Percentiles rank a stretch among this genome's conserved stretches.
Evolutionary conservation across 2,113 vertebrate species (phyloP).

Genomic region (Sinocyclocheilus anshuiensis): DNA sequence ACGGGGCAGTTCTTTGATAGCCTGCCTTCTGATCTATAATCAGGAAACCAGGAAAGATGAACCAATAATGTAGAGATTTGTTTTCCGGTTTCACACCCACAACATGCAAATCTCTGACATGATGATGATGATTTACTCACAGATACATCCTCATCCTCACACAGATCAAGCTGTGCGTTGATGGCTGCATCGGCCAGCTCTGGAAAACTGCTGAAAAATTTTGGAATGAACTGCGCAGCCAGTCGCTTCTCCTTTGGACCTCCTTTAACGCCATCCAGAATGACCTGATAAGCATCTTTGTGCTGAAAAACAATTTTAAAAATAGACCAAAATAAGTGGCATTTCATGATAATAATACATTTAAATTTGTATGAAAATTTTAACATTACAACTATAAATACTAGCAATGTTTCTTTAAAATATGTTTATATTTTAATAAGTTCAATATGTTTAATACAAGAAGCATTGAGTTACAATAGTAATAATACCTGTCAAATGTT

Average conservation of each 20-base stretch:
- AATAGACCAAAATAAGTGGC: no score
- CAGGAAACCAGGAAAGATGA: background rate
- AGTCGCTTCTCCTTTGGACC: constrained; percentile 95
- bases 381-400: no score
- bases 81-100: background rate
- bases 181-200: constrained; percentile 94
- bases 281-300: constrained; percentile 95
- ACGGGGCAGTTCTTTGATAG: constrained; percentile 95
- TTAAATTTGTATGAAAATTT: no score
- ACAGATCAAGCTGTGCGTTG: constrained; percentile 96
- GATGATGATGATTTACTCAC: constrained; percentile 73
- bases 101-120: background rate
- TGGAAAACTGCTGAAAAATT: constrained; percentile 97
- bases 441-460: no score
- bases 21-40: constrained; percentile 90
- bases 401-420: no score
- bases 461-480: no score
- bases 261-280: constrained; percentile 95
- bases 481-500: no score
- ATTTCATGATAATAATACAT: no score
- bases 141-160: constrained; percentile 97
- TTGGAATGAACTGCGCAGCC: constrained; percentile 97
- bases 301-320: constrained; percentile 75
- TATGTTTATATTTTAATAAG: no score
- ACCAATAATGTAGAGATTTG: background rate